Percentiles rank a stretch among this genome's conserved stretches.
Conservation (phyloP, 2,888 invertebrate species). For the Drosophila quinaria region DNA sequence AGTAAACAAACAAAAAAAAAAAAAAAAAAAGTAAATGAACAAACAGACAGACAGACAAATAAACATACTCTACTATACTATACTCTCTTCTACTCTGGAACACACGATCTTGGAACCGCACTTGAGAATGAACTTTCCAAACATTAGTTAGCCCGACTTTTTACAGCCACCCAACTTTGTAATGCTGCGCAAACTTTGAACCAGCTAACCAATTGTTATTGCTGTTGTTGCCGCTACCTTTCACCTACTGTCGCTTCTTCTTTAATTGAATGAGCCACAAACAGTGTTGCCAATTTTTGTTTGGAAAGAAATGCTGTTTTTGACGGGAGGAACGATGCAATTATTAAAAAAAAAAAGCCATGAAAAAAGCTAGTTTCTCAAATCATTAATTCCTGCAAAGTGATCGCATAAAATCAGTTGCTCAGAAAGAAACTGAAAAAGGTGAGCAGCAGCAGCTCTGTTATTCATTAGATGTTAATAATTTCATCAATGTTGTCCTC, state of each 20-base stretch:
- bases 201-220: constrained; percentile 19
- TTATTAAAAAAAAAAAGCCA: too few species aligned
- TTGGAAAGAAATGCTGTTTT: too few species aligned
- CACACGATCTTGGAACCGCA: constrained; percentile 57
- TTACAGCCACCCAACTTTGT: constrained; percentile 42
- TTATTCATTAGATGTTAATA: too few species aligned
- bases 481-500: too few species aligned
- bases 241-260: constrained; percentile 55
- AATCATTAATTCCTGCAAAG: too few species aligned
- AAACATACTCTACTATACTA: constrained; percentile 37
- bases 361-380: too few species aligned
- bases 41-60: constrained; percentile 32
- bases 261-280: constrained; percentile 47
- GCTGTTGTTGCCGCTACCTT: constrained; percentile 53
- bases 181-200: constrained; percentile 59
- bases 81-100: constrained; percentile 4
- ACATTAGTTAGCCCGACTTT: constrained; percentile 53
- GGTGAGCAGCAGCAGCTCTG: too few species aligned
- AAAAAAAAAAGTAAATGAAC: constrained; percentile 8
- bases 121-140: constrained; percentile 76
- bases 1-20: constrained; percentile 52
- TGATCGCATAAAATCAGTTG: too few species aligned
- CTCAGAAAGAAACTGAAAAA: too few species aligned
- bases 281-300: too few species aligned
- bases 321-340: too few species aligned